Conservation (phyloP, 2,113 vertebrate genomes). For the Pseudonaja textilis region DNA sequence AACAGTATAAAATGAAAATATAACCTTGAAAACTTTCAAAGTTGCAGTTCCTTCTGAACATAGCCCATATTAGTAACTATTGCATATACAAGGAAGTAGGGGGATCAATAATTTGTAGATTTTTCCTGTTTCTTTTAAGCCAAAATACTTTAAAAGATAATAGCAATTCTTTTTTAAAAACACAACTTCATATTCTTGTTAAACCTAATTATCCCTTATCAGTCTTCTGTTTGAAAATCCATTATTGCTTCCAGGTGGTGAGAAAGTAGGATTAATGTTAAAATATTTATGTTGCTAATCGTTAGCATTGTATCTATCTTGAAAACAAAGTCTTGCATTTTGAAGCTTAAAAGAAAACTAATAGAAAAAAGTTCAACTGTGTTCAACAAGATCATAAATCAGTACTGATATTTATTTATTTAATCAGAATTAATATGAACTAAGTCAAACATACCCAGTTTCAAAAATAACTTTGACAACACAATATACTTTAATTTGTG, state of each 20-base stretch:
- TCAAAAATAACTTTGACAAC: neutral
- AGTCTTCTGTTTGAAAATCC: neutral
- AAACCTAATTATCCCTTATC: neutral
- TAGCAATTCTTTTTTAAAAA: neutral
- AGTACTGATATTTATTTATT: neutral
- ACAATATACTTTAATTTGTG: neutral
- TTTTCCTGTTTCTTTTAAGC: neutral
- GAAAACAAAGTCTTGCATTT: neutral
- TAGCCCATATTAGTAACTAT: slow-evolving; percentile 1
- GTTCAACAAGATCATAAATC: neutral
- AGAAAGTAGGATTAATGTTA: neutral
- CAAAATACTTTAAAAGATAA: neutral
- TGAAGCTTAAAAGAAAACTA: neutral
- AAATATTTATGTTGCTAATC: neutral
- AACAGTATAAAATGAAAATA: neutral
- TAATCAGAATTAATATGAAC: neutral
- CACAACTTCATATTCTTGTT: neutral
- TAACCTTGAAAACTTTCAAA: neutral
- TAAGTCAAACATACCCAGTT: fast-evolving
- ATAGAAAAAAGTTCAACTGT: neutral
- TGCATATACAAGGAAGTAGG: neutral
- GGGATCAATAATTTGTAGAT: slow-evolving; percentile 21
- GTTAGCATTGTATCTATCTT: neutral
- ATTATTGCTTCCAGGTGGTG: neutral
- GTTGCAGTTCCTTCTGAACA: neutral